Conservation (phyloP, 2,113 vertebrate species). For the Micronisus gabar region DNA sequence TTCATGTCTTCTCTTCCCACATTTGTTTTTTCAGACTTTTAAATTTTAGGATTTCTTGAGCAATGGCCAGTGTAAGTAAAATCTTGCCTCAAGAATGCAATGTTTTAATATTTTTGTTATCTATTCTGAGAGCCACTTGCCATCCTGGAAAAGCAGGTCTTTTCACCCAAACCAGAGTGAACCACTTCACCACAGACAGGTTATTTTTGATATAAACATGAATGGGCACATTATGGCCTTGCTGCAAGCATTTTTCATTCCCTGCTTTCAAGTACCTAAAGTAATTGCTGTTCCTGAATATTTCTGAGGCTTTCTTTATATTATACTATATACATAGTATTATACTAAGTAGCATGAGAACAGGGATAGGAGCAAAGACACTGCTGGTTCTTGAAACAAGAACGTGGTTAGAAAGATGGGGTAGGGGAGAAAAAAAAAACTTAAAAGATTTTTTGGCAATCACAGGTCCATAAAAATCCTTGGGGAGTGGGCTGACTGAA, state of each 20-base stretch:
- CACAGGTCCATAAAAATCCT: neutral
- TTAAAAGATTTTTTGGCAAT: neutral
- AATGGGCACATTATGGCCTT: neutral
- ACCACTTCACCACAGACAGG: neutral
- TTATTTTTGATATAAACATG: neutral
- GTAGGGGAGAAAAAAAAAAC: neutral
- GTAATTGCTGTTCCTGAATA: neutral
- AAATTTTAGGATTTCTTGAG: neutral
- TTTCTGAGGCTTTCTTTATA: neutral
- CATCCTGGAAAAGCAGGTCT: neutral
- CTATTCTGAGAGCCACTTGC: neutral
- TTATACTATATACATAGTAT: neutral
- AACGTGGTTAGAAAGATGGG: neutral
- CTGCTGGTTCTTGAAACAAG: neutral
- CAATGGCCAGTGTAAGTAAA: neutral
- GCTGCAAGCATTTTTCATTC: neutral
- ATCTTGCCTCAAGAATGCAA: neutral
- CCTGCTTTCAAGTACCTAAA: neutral
- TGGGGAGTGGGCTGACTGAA: neutral
- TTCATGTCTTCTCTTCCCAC: neutral
- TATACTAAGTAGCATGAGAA: neutral
- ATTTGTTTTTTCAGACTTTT: neutral
- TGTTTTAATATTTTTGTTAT: neutral
- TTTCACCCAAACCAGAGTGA: neutral
- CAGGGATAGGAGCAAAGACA: neutral